Percentiles rank a stretch among this genome's conserved stretches.
Evolutionary conservation across 92 coral and sea anemone genomes (phyloP).

Genomic region (Hydrozoanthus gracilis): DNA sequence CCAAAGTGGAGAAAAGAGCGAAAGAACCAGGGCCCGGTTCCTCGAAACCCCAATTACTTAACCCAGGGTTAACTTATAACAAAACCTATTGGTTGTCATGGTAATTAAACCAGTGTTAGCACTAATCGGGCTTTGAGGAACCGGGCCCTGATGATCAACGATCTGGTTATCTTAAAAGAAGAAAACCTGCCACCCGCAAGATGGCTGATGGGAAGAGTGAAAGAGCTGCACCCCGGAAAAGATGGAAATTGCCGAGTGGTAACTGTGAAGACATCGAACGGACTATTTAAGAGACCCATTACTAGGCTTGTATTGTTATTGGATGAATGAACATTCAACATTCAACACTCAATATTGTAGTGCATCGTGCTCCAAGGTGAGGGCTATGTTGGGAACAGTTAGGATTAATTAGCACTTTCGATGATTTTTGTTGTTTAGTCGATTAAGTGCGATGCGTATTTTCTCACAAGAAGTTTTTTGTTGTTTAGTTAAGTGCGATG

Average conservation of each 20-base stretch:
- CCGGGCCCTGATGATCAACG: conserved; percentile 46
- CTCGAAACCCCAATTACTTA: too few species aligned
- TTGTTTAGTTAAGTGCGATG: too few species aligned
- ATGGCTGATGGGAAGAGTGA: conserved; percentile 62
- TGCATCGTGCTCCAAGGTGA: not conserved
- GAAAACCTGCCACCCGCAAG: conserved; percentile 53
- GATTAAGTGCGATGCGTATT: too few species aligned
- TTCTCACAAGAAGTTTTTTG: too few species aligned
- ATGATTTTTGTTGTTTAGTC: too few species aligned
- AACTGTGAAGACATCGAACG: conserved; percentile 58
- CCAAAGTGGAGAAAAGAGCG: conserved; percentile 59
- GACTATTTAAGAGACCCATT: conserved; percentile 52
- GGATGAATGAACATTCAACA: not conserved
- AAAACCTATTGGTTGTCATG: too few species aligned
- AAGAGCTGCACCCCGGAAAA: conserved; percentile 53
- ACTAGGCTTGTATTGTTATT: conserved; percentile 40
- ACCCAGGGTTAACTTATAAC: too few species aligned
- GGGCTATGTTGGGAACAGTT: not conserved
- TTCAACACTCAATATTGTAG: not conserved
- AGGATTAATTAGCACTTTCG: too few species aligned
- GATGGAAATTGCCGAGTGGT: conserved; percentile 63
- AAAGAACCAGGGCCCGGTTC: too few species aligned
- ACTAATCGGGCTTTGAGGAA: too few species aligned
- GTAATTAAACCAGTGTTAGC: too few species aligned
- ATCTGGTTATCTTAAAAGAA: conserved; percentile 62